Base-by-base conservation (phyloP, 2,113 vertebrate genomes). In the Butastur rufipennis region DNA sequence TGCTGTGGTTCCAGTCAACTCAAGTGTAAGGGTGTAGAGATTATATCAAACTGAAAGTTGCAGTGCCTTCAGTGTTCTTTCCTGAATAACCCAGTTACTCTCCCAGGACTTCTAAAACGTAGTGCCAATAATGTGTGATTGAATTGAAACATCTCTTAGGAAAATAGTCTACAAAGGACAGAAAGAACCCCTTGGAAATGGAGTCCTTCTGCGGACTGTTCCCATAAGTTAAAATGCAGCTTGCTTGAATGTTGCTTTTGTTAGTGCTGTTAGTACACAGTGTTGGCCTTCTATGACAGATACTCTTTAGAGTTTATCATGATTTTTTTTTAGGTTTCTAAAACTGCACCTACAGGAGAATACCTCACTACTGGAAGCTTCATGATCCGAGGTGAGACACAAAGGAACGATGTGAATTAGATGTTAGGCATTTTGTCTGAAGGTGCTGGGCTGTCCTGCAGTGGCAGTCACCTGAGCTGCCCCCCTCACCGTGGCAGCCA, bases 341-440 rank as follows among this genome's bases (percentile, higher is more conserved):
- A 99, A 97, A 99, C 99, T 2, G 99, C 99, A 36, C 99, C 99
- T 31, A 99, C 99, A 3, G 99, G 99, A 98, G 99, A 99, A 80
- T 99, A 99, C 87, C 98, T 99, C 96, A 99, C 99, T 47, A 99
- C 99, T 42, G 99, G 99, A 81, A 99, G 99, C 95, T 99, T 99
- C 98, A 99, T 99, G 99, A 99, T 99, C 95, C 98, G 99, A 99
- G 99, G 99, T 99, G 97, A 98, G 96, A 47, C n/a, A 3, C 62
- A 4, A 20, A 29, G 74, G 52, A 45, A 2, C 8, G 6, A 11
- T 2, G 81, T 73, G 47, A 23, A 2, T 31, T 47, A 26, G 63
- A 10, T 2, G 2, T n/a, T 1, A 25, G 29, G n/a, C 2, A 0
- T 68, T 67, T 27, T 38, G 38, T 38, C 50, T 42, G 48, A 0